Base-by-base conservation (phyloP, 2,888 invertebrate species). In the Campoplex nolae region DNA sequence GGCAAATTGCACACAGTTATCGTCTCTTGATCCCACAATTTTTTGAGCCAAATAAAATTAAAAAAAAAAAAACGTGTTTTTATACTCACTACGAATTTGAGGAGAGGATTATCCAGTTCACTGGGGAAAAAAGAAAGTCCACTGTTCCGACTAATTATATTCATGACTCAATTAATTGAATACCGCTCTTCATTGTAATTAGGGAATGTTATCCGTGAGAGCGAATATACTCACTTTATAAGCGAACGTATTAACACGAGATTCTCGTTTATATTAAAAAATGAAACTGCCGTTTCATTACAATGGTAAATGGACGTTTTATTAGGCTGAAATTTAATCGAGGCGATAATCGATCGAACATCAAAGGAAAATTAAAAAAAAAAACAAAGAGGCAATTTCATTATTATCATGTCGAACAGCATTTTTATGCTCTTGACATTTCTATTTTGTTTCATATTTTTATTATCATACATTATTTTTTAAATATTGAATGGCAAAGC, bases 61-160 rank as follows among this genome's bases (percentile, higher is more conserved):
- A 23, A 23, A 23, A 23, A 23, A 23, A 54, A 11, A 16, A 16
- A 32, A 35, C 18, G 18, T 23, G 23, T 73, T 73, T n/a, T 54
- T 54, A 4, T 54, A 54, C n/a, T 18, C 54, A 8, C 54, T 35
- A 67, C 18, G 11, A 42, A 42, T 23, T 38, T 35, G 32, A 48
- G 28, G 62, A 62, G 35, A 62, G 35, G 18, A 42, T 8, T 51
- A 77, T 48, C 13, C 8, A 77, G 38, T 77, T 77, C 38, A 56
- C 13, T 35, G 51, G 38, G 38, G 58, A 76, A 68, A 76, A 75
- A 70, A 78, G 77, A 62, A 78, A 76, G 67, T 77, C 32, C 48
- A 16, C 42, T 13, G 45, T 78, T 16, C n/a, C 42, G 13, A 13
- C 4, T 68, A 76, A 80, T 80, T 48, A 62, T 71, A 67, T 78